Percentiles rank a stretch among this genome's conserved stretches.
Conservation (phyloP, 2,797 vertebrate species). For the Sebastes iracundus region DNA sequence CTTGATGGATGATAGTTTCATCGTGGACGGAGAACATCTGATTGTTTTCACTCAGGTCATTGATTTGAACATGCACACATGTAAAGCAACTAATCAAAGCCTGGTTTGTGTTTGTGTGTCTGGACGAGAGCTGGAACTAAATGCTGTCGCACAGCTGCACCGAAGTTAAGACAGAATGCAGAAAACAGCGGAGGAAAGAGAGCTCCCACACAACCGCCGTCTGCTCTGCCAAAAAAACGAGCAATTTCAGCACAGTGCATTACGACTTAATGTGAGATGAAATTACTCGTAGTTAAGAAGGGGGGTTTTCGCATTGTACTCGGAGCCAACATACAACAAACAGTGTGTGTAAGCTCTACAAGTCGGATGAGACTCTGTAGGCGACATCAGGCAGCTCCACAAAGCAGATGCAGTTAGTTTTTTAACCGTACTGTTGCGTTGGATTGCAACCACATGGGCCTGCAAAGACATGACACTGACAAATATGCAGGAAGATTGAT, state of each 20-base stretch:
- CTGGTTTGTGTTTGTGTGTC: conserved; percentile 31
- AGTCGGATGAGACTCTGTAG: conserved; percentile 28
- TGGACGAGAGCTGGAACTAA: conserved; percentile 57
- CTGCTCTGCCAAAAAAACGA: conserved; percentile 69
- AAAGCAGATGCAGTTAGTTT: conserved; percentile 36
- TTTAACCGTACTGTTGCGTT: conserved; percentile 15
- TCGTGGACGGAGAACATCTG: not conserved
- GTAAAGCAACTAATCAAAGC: conserved; percentile 27
- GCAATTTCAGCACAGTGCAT: conserved; percentile 63
- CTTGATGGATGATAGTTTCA: not conserved
- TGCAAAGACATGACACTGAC: conserved; percentile 62
- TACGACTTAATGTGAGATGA: conserved; percentile 67
- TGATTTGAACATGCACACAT: conserved; percentile 8
- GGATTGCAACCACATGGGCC: conserved; percentile 58
- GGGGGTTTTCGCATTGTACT: conserved; percentile 15
- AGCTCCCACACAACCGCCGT: conserved; percentile 65
- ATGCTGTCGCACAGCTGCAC: conserved; percentile 66
- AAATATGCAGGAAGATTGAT: conserved; percentile 26
- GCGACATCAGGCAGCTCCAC: conserved; percentile 32
- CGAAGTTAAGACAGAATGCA: conserved; percentile 61
- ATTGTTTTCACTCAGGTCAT: not conserved
- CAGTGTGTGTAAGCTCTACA: conserved; percentile 24
- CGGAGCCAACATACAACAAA: conserved; percentile 58
- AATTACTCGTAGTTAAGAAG: conserved; percentile 65
- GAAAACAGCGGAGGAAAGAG: conserved; percentile 37